Evolutionary conservation across 2,888 invertebrate genomes (phyloP).

Genomic region (Taphrorychus bicolor): DNA sequence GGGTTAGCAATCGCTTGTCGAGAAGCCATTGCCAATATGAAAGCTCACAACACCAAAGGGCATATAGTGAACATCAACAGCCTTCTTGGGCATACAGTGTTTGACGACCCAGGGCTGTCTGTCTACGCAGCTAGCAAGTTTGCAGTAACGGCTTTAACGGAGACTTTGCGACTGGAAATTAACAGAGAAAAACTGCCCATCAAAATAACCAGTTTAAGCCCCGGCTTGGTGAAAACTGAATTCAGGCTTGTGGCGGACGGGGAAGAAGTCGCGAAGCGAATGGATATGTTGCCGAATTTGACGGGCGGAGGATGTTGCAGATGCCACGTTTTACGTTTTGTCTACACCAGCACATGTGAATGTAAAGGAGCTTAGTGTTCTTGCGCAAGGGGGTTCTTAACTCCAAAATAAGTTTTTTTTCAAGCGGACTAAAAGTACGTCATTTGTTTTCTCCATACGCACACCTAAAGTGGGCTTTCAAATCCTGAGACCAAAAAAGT

Average conservation of each 20-base stretch:
- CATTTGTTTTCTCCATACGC: too few species aligned
- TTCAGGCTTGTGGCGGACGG: background rate
- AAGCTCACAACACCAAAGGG: slow-evolving; percentile 40
- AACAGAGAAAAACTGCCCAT: slow-evolving; percentile 39
- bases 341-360: slow-evolving; percentile 7
- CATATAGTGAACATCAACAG: slow-evolving; percentile 47
- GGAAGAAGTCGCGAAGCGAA: background rate
- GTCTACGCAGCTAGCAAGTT: slow-evolving; percentile 46
- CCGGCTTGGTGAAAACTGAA: slow-evolving; percentile 5
- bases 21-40: slow-evolving; percentile 45
- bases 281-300: background rate
- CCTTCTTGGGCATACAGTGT: slow-evolving; percentile 41
- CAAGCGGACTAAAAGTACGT: too few species aligned
- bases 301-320: slow-evolving; percentile 6
- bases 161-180: slow-evolving; percentile 44
- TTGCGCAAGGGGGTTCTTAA: background rate
- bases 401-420: too few species aligned
- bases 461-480: too few species aligned
- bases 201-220: slow-evolving; percentile 41
- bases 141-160: slow-evolving; percentile 45
- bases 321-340: slow-evolving; percentile 4
- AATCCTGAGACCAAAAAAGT: too few species aligned
- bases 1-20: slow-evolving; percentile 45
- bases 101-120: slow-evolving; percentile 27
- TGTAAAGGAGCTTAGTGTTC: slow-evolving; percentile 5